These are phyloP conservation scores for Cercocebus atys DNA, from an alignment of 2,113 vertebrate genomes.

Conservation along the genomic window DNA sequence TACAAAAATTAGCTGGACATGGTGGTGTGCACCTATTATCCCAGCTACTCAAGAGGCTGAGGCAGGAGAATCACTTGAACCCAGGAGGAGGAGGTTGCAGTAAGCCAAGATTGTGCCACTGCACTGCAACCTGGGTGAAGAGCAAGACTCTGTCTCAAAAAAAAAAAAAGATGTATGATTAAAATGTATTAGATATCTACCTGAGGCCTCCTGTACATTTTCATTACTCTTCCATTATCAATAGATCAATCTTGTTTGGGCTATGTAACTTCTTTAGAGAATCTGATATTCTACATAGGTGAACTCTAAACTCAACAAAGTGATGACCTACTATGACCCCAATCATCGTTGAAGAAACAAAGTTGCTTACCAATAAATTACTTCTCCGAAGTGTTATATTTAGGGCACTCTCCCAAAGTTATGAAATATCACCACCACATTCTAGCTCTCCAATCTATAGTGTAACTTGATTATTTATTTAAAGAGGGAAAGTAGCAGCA, in stretches of 20 bases:
- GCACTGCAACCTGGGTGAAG: no score
- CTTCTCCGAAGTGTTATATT: neutral
- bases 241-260: neutral
- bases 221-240: slow-evolving; percentile 26
- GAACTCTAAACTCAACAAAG: slow-evolving; percentile 11
- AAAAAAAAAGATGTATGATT: neutral
- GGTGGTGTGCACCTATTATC: no score
- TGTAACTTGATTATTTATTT: neutral
- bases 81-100: no score
- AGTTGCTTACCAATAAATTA: neutral
- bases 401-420: neutral
- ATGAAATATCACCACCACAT: neutral
- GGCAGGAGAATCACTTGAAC: no score
- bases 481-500: neutral
- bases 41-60: no score
- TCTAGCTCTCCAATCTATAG: neutral
- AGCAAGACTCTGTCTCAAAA: no score
- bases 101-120: no score
- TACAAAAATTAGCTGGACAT: no score
- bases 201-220: neutral
- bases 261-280: neutral
- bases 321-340: neutral
- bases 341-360: slow-evolving; percentile 31
- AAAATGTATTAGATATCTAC: neutral
- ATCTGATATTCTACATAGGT: neutral